Evolutionary conservation across 30 jellyfish, hydroid and myxozoan genomes (phyloP).

Genomic region (Chrysaora quinquecirrha): DNA sequence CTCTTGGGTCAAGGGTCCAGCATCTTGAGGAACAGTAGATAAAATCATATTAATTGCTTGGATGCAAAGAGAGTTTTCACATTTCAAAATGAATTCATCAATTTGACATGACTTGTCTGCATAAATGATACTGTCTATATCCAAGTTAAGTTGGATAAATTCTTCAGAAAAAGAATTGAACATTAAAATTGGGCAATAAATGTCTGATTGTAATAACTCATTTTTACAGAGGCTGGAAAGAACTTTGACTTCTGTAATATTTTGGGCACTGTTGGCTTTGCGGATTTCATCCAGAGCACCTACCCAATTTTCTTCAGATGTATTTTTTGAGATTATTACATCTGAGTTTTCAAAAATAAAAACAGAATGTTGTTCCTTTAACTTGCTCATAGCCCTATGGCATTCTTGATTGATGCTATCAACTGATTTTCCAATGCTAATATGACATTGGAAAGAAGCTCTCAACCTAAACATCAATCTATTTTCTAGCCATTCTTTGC

Average conservation of each 20-base stretch:
- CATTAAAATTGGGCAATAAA: conserved; percentile 38
- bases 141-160: not conserved
- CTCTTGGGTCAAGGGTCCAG: not conserved
- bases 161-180: conserved; percentile 26
- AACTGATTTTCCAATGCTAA: not conserved
- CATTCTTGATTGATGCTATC: conserved; percentile 11
- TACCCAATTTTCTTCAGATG: not conserved
- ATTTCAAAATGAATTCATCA: not conserved
- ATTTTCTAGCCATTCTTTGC: not conserved
- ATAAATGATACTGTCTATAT: conserved; percentile 25
- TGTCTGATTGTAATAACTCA: not conserved
- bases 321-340: not conserved
- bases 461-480: conserved; percentile 8
- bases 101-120: conserved; percentile 9
- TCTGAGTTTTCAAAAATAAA: conserved; percentile 2
- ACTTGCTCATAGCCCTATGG: not conserved
- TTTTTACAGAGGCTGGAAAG: not conserved
- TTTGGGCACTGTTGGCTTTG: not conserved
- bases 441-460: conserved; percentile 20
- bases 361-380: not conserved
- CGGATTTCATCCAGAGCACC: not conserved
- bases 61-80: conserved; percentile 2
- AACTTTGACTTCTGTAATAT: not conserved
- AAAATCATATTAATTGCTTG: conserved; percentile 31
- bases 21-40: not conserved